These are phyloP conservation scores for Myanophis thanlyinensis DNA, from an alignment of 2,113 vertebrate species.

Conservation along the genomic window DNA sequence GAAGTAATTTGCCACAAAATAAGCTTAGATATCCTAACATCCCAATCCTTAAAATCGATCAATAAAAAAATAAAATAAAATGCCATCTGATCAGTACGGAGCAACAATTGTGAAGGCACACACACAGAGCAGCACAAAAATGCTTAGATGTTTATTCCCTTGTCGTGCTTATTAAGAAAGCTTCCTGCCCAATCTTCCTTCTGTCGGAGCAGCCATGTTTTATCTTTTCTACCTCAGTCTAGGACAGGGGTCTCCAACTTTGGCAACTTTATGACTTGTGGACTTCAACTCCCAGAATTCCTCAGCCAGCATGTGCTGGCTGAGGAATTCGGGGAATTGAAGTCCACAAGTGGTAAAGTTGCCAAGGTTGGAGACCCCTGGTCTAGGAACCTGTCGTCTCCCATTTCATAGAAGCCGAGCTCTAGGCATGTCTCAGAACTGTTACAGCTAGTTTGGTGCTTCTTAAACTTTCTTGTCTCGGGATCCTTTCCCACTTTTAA, in stretches of 20 bases:
- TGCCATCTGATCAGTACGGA: neutral
- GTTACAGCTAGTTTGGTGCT: neutral
- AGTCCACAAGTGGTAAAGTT: too few species aligned
- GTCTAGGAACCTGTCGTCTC: neutral
- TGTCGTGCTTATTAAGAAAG: neutral
- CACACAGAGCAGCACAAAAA: neutral
- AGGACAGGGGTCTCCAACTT: too few species aligned
- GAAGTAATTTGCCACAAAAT: neutral
- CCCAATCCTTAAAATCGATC: neutral
- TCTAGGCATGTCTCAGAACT: neutral
- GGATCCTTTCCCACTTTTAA: too few species aligned
- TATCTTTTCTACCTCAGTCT: neutral
- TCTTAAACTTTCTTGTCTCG: neutral
- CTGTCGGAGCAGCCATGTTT: too few species aligned
- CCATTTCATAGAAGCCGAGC: neutral
- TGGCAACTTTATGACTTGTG: too few species aligned
- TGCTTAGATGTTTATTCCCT: neutral
- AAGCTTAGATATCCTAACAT: neutral
- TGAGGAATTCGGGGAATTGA: too few species aligned
- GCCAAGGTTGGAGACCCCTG: too few species aligned
- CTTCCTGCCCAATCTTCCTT: neutral
- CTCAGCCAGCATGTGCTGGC: too few species aligned
- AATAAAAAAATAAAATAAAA: neutral
- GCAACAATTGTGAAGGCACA: neutral
- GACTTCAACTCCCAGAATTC: too few species aligned